phyloP scores from a whole-genome alignment of 2,113 vertebrate species.

The Muntiacus muntjak region DNA sequence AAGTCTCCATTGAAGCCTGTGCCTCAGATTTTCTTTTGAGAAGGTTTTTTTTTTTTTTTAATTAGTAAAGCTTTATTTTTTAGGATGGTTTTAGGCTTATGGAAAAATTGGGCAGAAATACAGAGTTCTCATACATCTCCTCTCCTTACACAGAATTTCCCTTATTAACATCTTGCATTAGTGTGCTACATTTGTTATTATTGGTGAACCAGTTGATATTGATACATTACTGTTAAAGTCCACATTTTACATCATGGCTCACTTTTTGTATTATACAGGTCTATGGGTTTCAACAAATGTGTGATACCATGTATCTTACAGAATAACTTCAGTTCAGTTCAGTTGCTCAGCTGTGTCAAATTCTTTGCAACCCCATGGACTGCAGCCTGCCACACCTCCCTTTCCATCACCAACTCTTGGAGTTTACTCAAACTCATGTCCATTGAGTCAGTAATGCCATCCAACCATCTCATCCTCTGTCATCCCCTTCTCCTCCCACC shows the following conservation, averaged over 20 bases:
- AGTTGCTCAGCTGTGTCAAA: background rate
- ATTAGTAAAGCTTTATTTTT: background rate
- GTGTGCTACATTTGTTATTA: background rate
- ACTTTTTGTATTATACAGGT: background rate
- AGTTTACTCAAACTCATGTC: background rate
- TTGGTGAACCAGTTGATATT: background rate
- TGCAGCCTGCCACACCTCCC: background rate
- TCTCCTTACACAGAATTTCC: background rate
- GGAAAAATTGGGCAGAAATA: background rate
- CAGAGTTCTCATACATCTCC: background rate
- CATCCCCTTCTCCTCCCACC: background rate
- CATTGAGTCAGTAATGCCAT: background rate
- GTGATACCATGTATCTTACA: background rate
- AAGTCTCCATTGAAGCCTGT: background rate
- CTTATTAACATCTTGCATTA: background rate
- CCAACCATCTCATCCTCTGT: background rate
- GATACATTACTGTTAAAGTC: background rate
- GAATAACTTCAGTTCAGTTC: background rate
- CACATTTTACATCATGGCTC: background rate
- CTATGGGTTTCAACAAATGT: background rate
- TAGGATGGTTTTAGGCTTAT: background rate
- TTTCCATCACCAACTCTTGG: background rate
- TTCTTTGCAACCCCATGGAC: background rate
- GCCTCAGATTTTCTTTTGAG: background rate
- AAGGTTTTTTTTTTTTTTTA: background rate